These are phyloP conservation scores for Pyrrhia umbra DNA, from an alignment of 2,888 invertebrate species.

Conservation along the genomic window DNA sequence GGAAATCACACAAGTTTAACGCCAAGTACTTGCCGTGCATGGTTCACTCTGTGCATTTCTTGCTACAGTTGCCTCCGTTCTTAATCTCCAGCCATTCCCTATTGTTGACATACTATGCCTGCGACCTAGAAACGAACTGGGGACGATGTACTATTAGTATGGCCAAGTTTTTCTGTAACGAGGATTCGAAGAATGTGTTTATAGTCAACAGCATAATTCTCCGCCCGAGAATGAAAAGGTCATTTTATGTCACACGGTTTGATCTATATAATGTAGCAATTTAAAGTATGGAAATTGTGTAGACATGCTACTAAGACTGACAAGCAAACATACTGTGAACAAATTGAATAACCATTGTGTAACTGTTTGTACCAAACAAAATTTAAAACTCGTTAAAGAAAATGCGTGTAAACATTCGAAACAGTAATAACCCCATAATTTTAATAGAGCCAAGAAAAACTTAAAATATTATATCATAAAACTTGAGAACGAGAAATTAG, in stretches of 20 bases:
- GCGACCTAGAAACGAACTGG: constrained; percentile 76
- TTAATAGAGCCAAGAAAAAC: constrained; percentile 39
- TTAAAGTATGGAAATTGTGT: too few relatives aligned
- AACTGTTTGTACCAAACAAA: constrained; percentile 13
- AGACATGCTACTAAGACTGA: too few relatives aligned
- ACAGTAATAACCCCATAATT: constrained; percentile 37
- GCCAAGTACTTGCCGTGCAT: constrained; percentile 34
- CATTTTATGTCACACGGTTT: too few relatives aligned
- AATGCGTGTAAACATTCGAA: constrained; percentile 25
- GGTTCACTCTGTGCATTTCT: constrained; percentile 50
- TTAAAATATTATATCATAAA: constrained; percentile 52
- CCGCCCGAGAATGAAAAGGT: neutral
- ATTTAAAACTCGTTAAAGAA: constrained; percentile 25
- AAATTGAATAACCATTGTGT: constrained; percentile 21
- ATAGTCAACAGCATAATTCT: neutral
- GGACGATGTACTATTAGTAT: constrained; percentile 44
- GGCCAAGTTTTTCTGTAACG: constrained; percentile 38
- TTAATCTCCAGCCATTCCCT: constrained; percentile 74
- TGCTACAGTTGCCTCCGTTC: constrained; percentile 66
- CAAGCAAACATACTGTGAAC: neutral
- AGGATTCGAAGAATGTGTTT: constrained; percentile 39
- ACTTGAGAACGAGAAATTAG: constrained; percentile 58
- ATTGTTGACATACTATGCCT: constrained; percentile 76
- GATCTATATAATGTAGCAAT: neutral
- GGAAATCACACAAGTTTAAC: constrained; percentile 50